phyloP scores from a whole-genome alignment of 2,888 invertebrate genomes.

The Scaeva pyrastri region DNA sequence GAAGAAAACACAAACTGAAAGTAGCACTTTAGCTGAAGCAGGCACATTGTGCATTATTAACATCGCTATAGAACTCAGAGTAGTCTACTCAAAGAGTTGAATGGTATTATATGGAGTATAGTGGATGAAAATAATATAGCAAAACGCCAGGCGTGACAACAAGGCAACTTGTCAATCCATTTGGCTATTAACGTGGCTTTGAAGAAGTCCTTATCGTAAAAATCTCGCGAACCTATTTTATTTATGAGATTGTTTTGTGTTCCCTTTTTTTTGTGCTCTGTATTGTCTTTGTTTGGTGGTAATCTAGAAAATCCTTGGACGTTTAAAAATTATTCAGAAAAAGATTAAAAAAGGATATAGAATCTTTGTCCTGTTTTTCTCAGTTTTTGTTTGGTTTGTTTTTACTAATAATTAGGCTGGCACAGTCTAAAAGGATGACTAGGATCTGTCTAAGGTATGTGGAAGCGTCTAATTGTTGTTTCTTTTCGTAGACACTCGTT shows the following conservation, averaged over 20 bases:
- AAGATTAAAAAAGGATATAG: not conserved
- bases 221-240: constrained; percentile 41
- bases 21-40: constrained; percentile 62
- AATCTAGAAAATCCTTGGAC: constrained; percentile 30
- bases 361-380: constrained; percentile 12
- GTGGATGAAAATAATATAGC: constrained; percentile 22
- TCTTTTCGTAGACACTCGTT: constrained; percentile 11
- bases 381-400: not conserved
- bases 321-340: constrained; percentile 36
- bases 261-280: not conserved
- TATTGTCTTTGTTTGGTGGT: constrained; percentile 31
- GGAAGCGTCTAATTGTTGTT: constrained; percentile 38
- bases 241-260: constrained; percentile 26
- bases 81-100: constrained; percentile 12
- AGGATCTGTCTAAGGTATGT: constrained; percentile 3
- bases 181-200: constrained; percentile 64
- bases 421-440: constrained; percentile 38
- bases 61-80: not conserved
- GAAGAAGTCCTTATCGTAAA: constrained; percentile 41
- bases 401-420: constrained; percentile 64
- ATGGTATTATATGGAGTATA: not conserved
- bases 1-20: constrained; percentile 62
- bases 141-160: constrained; percentile 37
- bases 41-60: constrained; percentile 56
- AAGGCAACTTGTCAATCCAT: constrained; percentile 67